Percentiles rank a stretch among this genome's conserved stretches.
These are phyloP conservation scores for Jordanella pulchra DNA, from an alignment of 2,797 vertebrate genomes.

Conservation along the genomic window DNA sequence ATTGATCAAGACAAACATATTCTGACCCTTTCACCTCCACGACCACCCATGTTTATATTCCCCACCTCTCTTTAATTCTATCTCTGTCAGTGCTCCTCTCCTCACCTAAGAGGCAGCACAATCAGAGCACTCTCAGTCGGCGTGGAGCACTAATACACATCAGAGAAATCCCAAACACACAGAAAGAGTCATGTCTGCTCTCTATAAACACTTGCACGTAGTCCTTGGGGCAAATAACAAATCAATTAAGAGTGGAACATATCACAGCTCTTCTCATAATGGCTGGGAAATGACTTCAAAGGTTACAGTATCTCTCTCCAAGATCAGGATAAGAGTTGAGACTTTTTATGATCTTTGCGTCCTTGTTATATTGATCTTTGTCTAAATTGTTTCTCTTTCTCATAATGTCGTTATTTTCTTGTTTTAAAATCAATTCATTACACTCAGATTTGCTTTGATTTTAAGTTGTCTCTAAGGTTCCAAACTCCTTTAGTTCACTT, in stretches of 20 bases:
- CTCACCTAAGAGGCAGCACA: constrained; percentile 52
- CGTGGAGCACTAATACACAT: constrained; percentile 20
- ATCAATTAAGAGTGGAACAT: constrained; percentile 37
- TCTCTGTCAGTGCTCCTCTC: constrained; percentile 30
- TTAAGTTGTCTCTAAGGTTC: constrained; percentile 27
- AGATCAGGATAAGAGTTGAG: constrained; percentile 27
- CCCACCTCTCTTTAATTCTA: background rate
- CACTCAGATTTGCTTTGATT: constrained; percentile 38
- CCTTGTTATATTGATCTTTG: constrained; percentile 25
- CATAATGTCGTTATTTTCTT: constrained; percentile 22
- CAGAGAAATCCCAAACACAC: constrained; percentile 24
- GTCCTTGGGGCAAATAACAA: constrained; percentile 33
- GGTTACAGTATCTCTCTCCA: constrained; percentile 39
- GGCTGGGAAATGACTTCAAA: constrained; percentile 56
- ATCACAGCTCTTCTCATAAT: constrained; percentile 38
- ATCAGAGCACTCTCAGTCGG: constrained; percentile 30
- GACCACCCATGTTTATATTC: constrained; percentile 50
- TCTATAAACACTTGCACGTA: background rate
- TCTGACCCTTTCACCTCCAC: constrained; percentile 56
- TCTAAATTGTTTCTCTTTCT: constrained; percentile 6
- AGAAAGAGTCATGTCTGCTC: background rate
- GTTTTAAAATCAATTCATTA: constrained; percentile 39
- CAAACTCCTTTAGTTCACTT: constrained; percentile 11
- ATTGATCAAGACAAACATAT: constrained; percentile 65
- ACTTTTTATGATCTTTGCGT: constrained; percentile 6